Base-by-base conservation (phyloP, 92 coral and sea anemone genomes). In the Bergia puertoricense region DNA sequence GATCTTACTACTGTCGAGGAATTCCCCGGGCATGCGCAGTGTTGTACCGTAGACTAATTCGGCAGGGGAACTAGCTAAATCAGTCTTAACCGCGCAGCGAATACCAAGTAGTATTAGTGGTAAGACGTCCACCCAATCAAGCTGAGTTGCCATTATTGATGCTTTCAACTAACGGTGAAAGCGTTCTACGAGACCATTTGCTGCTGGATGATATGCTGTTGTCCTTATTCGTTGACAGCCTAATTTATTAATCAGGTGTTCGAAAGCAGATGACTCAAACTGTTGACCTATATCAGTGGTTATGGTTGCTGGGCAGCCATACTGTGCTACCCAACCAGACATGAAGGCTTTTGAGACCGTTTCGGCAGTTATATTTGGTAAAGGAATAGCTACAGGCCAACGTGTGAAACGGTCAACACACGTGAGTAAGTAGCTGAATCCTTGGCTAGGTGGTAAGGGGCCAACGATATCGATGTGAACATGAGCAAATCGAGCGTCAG, bases 21-120 rank as follows among this genome's bases (percentile, higher is more conserved):
- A 91, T 65, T 91, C 87, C 20, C 94, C 90, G n/a, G 90, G 90
- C 62, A 91, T 81, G 73, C 90, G 89, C 57, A 91, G 86, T 5
- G 91, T 85, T 22, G 88, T 91, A 45, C 89, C n/a, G n/a, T n/a
- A n/a, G n/a, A n/a, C n/a, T n/a, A n/a, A n/a, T n/a, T n/a, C n/a
- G n/a, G n/a, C n/a, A 88, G 77, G 45, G 84, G 54, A 89, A 78
- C 85, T 74, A 22, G 30, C 66, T 72, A 51, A 80, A 82, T 5
- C 86, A 78, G 1, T 72, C 45, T 88, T 84, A 78, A 45, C 82
- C n/a, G n/a, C n/a, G n/a, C n/a, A n/a, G n/a, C n/a, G n/a, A n/a
- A n/a, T n/a, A n/a, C n/a, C n/a, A n/a, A 56, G 43, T 81, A 90
- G 16, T 86, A 73, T 79, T 88, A 89, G 76, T 86, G 86, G 46